A percentile compares a stretch with the other conserved stretches of the same genome.
These are phyloP conservation scores for Xenopus tropicalis DNA, from an alignment of 2,113 vertebrate genomes.

Conservation along the genomic window DNA sequence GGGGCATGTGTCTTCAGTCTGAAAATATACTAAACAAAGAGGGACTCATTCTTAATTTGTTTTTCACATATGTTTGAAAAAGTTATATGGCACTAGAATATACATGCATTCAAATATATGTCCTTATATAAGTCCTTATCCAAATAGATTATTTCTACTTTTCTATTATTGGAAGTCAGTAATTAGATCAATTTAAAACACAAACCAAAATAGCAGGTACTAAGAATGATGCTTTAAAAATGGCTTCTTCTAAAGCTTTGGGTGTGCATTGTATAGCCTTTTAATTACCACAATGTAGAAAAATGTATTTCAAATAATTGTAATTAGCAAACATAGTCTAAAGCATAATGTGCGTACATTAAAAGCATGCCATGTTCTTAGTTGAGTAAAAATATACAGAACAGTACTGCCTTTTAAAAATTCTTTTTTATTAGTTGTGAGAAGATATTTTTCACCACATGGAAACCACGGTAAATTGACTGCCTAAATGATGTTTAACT, in stretches of 20 bases:
- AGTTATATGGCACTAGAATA: too few species aligned
- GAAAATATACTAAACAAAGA: constrained; percentile 76
- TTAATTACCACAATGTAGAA: constrained; percentile 49
- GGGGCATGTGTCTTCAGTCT: constrained; percentile 55
- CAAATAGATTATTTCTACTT: constrained; percentile 76
- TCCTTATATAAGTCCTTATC: constrained; percentile 35
- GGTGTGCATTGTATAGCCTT: constrained; percentile 37
- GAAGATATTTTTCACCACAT: constrained; percentile 41
- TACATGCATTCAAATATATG: too few species aligned
- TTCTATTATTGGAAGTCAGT: constrained; percentile 69
- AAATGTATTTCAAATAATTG: constrained; percentile 48
- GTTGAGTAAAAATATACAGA: constrained; percentile 23
- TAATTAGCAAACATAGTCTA: constrained; percentile 30
- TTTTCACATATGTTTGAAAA: too few species aligned
- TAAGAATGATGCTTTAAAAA: constrained; percentile 46
- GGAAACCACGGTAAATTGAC: constrained; percentile 27
- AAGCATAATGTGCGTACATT: constrained; percentile 38
- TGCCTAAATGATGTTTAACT: constrained; percentile 28
- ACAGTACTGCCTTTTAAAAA: neutral
- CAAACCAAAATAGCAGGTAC: constrained; percentile 63
- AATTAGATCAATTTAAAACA: constrained; percentile 67
- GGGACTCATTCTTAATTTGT: constrained; percentile 66
- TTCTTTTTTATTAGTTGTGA: constrained; percentile 51
- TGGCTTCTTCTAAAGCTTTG: constrained; percentile 48
- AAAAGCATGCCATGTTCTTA: constrained; percentile 48